phyloP scores from a whole-genome alignment of 2,113 vertebrate genomes.

The Vidua chalybeata region DNA sequence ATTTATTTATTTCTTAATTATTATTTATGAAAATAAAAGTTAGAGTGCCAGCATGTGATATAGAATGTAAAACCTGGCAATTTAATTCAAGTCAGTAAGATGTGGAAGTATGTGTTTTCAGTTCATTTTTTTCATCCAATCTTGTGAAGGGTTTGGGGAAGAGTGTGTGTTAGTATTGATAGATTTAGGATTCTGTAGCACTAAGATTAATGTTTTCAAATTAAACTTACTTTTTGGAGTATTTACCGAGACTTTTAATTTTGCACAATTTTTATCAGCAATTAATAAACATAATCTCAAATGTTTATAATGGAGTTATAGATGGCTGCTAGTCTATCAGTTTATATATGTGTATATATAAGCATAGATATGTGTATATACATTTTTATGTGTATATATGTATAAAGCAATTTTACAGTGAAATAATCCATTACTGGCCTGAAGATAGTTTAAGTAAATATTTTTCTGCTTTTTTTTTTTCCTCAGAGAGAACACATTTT shows the following conservation, averaged over 20 bases:
- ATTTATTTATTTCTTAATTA: not conserved
- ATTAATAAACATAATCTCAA: not conserved
- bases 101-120: not conserved
- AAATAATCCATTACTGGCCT: not conserved
- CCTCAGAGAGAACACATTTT: conserved; percentile 53
- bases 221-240: not conserved
- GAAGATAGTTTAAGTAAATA: conserved; percentile 3
- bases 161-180: not conserved
- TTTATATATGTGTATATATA: not conserved
- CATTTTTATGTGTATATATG: not conserved
- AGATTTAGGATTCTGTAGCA: not conserved
- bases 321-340: not conserved
- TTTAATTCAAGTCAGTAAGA: not conserved
- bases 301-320: not conserved
- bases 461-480: conserved; percentile 20
- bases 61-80: not conserved
- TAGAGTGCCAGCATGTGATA: not conserved
- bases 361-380: not conserved
- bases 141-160: not conserved
- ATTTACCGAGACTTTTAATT: conserved; percentile 3
- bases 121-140: not conserved
- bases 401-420: not conserved
- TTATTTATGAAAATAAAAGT: conserved; percentile 3
- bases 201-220: not conserved
- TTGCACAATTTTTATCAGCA: not conserved